phyloP scores from a whole-genome alignment of 2,797 vertebrate species.

The Sibirionetta formosa region DNA sequence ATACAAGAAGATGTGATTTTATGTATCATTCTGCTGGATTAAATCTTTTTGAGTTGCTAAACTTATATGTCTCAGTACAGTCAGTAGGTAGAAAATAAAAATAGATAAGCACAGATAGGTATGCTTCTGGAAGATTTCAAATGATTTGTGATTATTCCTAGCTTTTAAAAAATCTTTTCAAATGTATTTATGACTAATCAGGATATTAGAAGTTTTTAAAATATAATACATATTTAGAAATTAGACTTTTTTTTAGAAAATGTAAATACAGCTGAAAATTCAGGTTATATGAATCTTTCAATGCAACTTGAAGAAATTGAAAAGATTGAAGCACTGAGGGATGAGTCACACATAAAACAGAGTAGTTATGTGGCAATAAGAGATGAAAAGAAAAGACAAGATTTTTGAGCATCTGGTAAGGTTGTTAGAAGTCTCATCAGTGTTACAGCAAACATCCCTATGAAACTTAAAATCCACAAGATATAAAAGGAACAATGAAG shows the following conservation, averaged over 20 bases:
- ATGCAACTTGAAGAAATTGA: not conserved
- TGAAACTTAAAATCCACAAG: constrained; percentile 12
- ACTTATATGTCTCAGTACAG: not conserved
- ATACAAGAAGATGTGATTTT: not conserved
- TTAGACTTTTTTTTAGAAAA: not conserved
- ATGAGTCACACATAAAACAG: constrained; percentile 5
- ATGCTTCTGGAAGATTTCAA: not conserved
- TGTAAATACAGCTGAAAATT: not conserved
- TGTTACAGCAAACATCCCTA: not conserved
- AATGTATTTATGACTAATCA: not conserved
- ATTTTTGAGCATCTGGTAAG: constrained; percentile 21
- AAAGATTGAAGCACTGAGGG: not conserved
- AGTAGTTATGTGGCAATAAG: not conserved
- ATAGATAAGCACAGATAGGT: not conserved
- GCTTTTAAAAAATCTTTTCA: not conserved
- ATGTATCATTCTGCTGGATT: not conserved
- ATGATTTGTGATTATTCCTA: not conserved
- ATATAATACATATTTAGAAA: not conserved
- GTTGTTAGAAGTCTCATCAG: not conserved
- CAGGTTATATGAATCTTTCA: not conserved
- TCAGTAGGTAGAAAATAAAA: not conserved
- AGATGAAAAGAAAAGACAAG: not conserved
- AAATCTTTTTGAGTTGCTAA: not conserved
- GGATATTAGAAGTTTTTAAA: not conserved
- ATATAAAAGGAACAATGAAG: not conserved